Percentiles rank a stretch among this genome's conserved stretches.
These are phyloP conservation scores for Adoxophyes honmai DNA, from an alignment of 1,140 invertebrate species.

Conservation along the genomic window DNA sequence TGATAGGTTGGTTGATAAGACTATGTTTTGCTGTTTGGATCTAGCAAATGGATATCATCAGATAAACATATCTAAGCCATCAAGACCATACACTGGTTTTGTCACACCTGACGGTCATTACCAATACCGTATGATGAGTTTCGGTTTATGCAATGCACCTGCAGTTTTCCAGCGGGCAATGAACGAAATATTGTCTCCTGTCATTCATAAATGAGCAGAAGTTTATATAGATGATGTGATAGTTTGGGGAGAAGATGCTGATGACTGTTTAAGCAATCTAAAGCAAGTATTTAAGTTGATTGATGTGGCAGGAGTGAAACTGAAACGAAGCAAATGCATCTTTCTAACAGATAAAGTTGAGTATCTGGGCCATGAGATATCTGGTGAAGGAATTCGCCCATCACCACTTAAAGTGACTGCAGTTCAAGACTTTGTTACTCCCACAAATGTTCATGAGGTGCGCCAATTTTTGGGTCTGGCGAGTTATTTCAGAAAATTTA, in stretches of 20 bases:
- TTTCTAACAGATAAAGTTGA: constrained; percentile 1
- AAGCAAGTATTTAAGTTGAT: background rate
- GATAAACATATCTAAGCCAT: constrained; percentile 20
- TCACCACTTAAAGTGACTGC: background rate
- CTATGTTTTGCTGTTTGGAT: constrained; percentile 17
- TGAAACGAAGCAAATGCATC: background rate
- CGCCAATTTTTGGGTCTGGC: constrained; percentile 5
- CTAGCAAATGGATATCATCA: constrained; percentile 29
- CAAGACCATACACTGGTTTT: no score
- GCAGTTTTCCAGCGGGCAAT: constrained; percentile 14
- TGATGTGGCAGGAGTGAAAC: background rate
- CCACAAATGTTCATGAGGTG: background rate
- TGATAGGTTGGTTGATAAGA: constrained; percentile 19
- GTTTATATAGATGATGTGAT: constrained; percentile 10
- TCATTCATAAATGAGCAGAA: background rate
- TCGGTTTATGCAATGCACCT: no score
- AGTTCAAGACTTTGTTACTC: background rate
- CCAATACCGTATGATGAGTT: background rate
- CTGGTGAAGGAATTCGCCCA: background rate
- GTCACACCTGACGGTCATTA: constrained; percentile 1
- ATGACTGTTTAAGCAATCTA: background rate
- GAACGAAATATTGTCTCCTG: background rate
- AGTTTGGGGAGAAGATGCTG: background rate
- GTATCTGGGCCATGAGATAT: constrained; percentile 6
- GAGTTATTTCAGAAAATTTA: constrained; percentile 1